These are phyloP conservation scores for Mylabris phalerata DNA, from an alignment of 1,140 invertebrate genomes.

Conservation along the genomic window DNA sequence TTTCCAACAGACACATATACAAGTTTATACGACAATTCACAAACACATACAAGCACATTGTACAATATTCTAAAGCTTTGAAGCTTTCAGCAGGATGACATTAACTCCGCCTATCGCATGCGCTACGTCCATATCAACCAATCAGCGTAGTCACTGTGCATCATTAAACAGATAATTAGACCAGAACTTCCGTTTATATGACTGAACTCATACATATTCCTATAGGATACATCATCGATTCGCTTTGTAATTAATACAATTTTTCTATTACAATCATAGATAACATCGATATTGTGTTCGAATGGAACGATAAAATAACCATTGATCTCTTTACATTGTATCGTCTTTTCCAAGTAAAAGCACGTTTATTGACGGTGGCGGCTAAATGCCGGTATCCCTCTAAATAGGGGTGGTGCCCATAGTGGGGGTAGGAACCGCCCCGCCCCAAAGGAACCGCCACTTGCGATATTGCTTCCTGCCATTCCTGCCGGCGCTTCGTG, in stretches of 20 bases:
- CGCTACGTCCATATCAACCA: slow-evolving; percentile 10
- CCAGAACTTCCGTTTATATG: too few species aligned
- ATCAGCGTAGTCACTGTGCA: slow-evolving; percentile 6
- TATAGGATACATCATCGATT: too few species aligned
- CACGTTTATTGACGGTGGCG: slow-evolving; percentile 1
- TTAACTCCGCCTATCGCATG: slow-evolving; percentile 17
- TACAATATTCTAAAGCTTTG: background rate
- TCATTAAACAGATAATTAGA: too few species aligned
- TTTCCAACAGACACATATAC: too few species aligned
- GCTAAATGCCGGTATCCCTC: slow-evolving; percentile 26
- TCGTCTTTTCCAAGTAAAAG: background rate
- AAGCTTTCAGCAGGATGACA: slow-evolving; percentile 16
- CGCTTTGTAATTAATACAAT: too few species aligned
- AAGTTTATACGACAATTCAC: too few species aligned
- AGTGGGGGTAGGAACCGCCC: slow-evolving; percentile 33
- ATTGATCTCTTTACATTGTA: too few species aligned
- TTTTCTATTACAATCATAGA: too few species aligned
- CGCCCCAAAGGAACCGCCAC: slow-evolving; percentile 41
- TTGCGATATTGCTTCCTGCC: slow-evolving; percentile 44
- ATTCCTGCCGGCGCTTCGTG: slow-evolving; percentile 41
- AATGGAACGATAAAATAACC: too few species aligned
- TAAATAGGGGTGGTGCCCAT: slow-evolving; percentile 24
- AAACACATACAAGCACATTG: too few species aligned
- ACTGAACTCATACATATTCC: too few species aligned
- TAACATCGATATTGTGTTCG: too few species aligned